Conservation (phyloP, 2,888 invertebrate genomes). For the Chironomus riparius region DNA sequence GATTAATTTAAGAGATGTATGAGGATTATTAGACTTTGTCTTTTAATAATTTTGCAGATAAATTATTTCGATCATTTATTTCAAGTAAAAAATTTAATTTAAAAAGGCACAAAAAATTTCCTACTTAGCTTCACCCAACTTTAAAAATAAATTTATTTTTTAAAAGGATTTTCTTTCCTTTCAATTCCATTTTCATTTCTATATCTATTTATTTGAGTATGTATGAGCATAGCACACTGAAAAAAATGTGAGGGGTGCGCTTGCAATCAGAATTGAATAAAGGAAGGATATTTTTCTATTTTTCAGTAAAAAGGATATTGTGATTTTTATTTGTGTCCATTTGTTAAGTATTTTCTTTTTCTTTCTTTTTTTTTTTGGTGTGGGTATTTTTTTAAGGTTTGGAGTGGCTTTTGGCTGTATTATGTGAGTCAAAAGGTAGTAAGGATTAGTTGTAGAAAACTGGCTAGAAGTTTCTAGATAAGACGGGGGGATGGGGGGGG, state of each 20-base stretch:
- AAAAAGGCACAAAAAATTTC: not conserved
- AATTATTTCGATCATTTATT: too few species aligned
- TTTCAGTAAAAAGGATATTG: constrained; percentile 16
- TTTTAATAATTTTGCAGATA: too few species aligned
- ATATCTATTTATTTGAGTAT: not conserved
- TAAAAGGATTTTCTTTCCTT: constrained; percentile 16
- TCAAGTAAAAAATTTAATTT: too few species aligned
- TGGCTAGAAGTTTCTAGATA: too few species aligned
- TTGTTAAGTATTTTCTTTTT: constrained; percentile 14
- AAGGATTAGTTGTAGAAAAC: too few species aligned
- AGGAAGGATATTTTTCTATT: constrained; percentile 13
- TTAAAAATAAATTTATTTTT: constrained; percentile 25
- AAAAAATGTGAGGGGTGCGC: not conserved
- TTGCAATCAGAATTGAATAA: constrained; percentile 25
- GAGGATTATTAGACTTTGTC: too few species aligned
- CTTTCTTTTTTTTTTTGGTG: not conserved
- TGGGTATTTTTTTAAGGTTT: too few species aligned
- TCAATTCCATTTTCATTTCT: not conserved
- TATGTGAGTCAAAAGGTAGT: too few species aligned
- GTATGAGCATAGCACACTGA: not conserved
- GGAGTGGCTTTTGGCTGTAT: too few species aligned
- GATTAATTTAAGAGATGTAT: too few species aligned
- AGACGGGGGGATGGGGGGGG: too few species aligned
- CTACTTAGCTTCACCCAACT: not conserved
- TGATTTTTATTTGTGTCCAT: constrained; percentile 23